A percentile compares a stretch with the other conserved stretches of the same genome.
These are phyloP conservation scores for Asbolus verrucosus DNA, from an alignment of 1,140 invertebrate species.

Conservation along the genomic window DNA sequence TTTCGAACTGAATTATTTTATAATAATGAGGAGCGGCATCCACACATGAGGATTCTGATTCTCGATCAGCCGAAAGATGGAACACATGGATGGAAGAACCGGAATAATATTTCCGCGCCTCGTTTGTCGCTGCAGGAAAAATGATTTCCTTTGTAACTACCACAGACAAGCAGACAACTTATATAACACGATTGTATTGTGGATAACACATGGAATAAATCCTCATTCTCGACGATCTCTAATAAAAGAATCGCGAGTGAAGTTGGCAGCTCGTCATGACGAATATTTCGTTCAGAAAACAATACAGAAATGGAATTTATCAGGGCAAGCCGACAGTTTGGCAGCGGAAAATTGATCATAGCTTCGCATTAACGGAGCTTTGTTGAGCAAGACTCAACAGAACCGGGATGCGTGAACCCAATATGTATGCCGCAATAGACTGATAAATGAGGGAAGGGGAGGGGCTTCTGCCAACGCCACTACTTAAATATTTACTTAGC, in stretches of 20 bases:
- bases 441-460: conserved; percentile 41
- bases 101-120: conserved; percentile 17
- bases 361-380: conserved; percentile 47
- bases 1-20: conserved; percentile 1
- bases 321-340: conserved; percentile 54
- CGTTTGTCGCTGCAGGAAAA: conserved; percentile 35
- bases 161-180: conserved; percentile 42
- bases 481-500: conserved; percentile 23
- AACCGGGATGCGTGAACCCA: conserved; percentile 16
- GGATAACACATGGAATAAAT: conserved; percentile 52
- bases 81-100: neutral
- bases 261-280: conserved; percentile 56
- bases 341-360: conserved; percentile 56
- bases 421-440: conserved; percentile 14
- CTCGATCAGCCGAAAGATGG: neutral
- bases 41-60: neutral
- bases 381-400: conserved; percentile 41
- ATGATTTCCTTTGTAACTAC: conserved; percentile 44
- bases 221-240: conserved; percentile 49
- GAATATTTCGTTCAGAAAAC: conserved; percentile 56
- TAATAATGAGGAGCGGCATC: conserved; percentile 8
- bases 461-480: neutral
- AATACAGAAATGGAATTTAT: conserved; percentile 57
- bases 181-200: conserved; percentile 50
- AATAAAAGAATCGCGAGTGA: conserved; percentile 54